Conservation (phyloP, 2,888 invertebrate species). For the Matsumyia berberina region DNA sequence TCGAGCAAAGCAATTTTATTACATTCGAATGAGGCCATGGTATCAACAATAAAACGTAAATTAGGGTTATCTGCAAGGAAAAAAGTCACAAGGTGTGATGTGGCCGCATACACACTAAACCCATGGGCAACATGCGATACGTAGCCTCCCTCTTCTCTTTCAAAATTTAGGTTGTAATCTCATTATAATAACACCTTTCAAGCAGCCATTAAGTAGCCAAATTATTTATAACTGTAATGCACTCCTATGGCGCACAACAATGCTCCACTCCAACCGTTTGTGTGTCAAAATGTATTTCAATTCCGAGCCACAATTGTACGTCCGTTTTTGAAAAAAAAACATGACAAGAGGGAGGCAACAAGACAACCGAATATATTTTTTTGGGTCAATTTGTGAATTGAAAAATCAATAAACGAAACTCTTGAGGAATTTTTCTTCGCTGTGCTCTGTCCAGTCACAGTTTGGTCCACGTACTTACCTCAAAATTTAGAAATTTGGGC, state of each 20-base stretch:
- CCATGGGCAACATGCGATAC: not conserved
- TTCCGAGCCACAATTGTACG: not conserved
- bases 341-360: slow-evolving; percentile 27
- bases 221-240: slow-evolving; percentile 22
- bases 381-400: slow-evolving; percentile 65
- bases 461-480: slow-evolving; percentile 86
- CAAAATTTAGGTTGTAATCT: not conserved
- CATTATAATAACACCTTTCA: slow-evolving; percentile 12
- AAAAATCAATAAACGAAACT: slow-evolving; percentile 72
- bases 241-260: not conserved
- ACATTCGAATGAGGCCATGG: slow-evolving; percentile 95
- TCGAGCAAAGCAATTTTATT: slow-evolving; percentile 93
- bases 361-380: slow-evolving; percentile 59
- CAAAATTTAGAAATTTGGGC: slow-evolving; percentile 93
- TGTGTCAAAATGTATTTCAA: slow-evolving; percentile 1
- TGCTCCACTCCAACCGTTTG: not conserved
- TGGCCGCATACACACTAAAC: not conserved
- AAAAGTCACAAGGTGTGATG: not conserved
- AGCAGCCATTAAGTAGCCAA: not conserved
- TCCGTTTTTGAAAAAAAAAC: slow-evolving; percentile 18
- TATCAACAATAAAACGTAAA: slow-evolving; percentile 92
- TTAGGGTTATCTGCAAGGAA: slow-evolving; percentile 89
- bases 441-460: not conserved
- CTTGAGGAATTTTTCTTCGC: slow-evolving; percentile 40
- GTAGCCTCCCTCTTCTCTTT: not conserved